Conservation (phyloP, 2,113 vertebrate species). For the Ploceus nigricollis region DNA sequence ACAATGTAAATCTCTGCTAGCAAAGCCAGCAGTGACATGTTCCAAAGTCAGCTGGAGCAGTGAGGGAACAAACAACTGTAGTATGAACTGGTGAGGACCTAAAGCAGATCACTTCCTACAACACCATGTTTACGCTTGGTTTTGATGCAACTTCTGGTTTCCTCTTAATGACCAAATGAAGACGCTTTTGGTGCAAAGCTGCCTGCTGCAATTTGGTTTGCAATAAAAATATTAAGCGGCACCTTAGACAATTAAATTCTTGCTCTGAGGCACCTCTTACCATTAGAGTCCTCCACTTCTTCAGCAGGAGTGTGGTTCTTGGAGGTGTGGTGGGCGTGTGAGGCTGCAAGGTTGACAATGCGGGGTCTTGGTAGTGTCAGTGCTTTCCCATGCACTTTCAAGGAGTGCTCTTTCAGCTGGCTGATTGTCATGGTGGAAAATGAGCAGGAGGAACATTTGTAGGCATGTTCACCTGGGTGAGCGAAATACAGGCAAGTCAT, state of each 20-base stretch:
- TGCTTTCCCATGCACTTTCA: conserved; percentile 91
- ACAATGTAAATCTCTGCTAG: background rate
- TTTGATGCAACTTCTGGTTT: background rate
- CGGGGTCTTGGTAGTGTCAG: conserved; percentile 90
- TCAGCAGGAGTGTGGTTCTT: conserved; percentile 70
- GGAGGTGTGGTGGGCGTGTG: conserved; percentile 78
- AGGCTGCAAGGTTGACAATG: conserved; percentile 83
- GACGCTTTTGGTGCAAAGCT: background rate
- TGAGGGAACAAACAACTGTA: background rate
- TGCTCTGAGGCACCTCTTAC: conserved; percentile 69
- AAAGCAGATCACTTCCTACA: background rate
- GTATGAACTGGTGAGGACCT: background rate
- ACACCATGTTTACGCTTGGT: background rate
- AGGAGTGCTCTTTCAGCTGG: conserved; percentile 95
- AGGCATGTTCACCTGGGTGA: conserved; percentile 90
- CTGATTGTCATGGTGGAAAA: conserved; percentile 97
- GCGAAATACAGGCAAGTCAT: conserved; percentile 72
- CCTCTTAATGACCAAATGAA: background rate
- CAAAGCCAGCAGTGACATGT: background rate
- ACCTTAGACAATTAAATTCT: conserved; percentile 55
- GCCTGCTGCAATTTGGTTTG: background rate
- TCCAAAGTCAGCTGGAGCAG: background rate
- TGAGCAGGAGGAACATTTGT: conserved; percentile 93
- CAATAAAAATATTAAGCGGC: conserved; percentile 25
- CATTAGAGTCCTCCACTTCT: conserved; percentile 81